A percentile compares a stretch with the other conserved stretches of the same genome.
Evolutionary conservation across 1,140 invertebrate genomes (phyloP).

Genomic region (Oedothorax gibbosus): DNA sequence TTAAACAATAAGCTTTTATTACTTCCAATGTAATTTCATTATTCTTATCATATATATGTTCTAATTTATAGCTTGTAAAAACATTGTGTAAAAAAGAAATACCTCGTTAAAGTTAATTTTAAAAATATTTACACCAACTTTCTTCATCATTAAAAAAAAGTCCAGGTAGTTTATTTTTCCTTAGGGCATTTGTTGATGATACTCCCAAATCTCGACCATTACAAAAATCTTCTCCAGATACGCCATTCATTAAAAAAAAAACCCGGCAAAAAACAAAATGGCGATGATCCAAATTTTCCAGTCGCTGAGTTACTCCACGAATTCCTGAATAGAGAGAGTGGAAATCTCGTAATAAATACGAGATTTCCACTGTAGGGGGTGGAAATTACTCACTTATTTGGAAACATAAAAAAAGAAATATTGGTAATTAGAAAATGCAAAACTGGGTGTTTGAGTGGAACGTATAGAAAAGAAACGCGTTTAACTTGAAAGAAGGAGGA

Average conservation of each 20-base stretch:
- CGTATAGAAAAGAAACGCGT: conserved; percentile 21
- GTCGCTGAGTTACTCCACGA: conserved; percentile 14
- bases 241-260: conserved; percentile 49
- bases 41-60: too few species aligned
- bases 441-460: conserved; percentile 22
- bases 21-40: too few species aligned
- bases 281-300: conserved; percentile 42
- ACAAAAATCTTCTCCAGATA: conserved; percentile 57
- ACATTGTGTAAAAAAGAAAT: too few species aligned
- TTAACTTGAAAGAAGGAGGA: conserved; percentile 1
- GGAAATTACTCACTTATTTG: conserved; percentile 25
- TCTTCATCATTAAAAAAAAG: conserved; percentile 24
- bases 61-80: too few species aligned
- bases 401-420: conserved; percentile 43
- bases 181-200: conserved; percentile 55
- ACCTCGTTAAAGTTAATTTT: too few species aligned
- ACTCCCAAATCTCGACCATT: conserved; percentile 53
- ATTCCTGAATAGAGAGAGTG: not conserved
- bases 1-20: too few species aligned
- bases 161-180: conserved; percentile 44
- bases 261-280: conserved; percentile 33
- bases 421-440: conserved; percentile 61
- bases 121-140: not conserved
- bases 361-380: conserved; percentile 18
- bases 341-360: conserved; percentile 40